A percentile compares a stretch with the other conserved stretches of the same genome.
Conservation (phyloP, 1,140 invertebrate genomes). For the Brachionus sp. region DNA sequence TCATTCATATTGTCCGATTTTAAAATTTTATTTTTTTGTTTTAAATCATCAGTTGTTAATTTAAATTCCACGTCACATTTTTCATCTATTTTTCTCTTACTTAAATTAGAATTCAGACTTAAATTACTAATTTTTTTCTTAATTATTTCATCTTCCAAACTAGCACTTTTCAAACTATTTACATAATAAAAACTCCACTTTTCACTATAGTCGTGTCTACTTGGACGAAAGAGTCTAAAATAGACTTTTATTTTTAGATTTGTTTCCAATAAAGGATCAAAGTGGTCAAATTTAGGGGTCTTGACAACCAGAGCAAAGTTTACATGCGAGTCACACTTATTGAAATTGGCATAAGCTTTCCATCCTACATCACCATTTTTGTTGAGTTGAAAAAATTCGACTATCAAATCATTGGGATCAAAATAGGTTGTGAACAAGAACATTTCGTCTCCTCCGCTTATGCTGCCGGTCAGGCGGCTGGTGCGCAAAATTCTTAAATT, state of each 20-base stretch:
- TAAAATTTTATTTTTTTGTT: background rate
- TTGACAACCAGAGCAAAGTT: background rate
- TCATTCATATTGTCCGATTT: background rate
- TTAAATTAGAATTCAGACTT: background rate
- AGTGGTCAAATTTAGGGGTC: background rate
- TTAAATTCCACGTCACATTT: background rate
- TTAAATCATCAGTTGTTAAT: background rate
- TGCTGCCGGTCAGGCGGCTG: background rate
- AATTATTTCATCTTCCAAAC: background rate
- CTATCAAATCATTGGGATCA: background rate
- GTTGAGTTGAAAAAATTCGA: conserved; percentile 16
- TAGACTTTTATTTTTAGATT: conserved; percentile 1
- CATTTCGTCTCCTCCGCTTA: background rate
- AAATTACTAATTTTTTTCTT: background rate
- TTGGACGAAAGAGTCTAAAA: background rate
- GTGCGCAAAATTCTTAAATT: background rate
- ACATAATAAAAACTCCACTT: background rate
- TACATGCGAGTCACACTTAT: background rate
- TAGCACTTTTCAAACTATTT: background rate
- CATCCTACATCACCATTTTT: background rate
- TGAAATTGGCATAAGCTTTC: background rate
- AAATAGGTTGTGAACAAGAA: background rate
- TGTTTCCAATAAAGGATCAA: background rate
- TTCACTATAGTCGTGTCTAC: background rate
- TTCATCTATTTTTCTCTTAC: background rate